Evolutionary conservation across 1,140 invertebrate species (phyloP).

Genomic region (Piezodorus guildinii): DNA sequence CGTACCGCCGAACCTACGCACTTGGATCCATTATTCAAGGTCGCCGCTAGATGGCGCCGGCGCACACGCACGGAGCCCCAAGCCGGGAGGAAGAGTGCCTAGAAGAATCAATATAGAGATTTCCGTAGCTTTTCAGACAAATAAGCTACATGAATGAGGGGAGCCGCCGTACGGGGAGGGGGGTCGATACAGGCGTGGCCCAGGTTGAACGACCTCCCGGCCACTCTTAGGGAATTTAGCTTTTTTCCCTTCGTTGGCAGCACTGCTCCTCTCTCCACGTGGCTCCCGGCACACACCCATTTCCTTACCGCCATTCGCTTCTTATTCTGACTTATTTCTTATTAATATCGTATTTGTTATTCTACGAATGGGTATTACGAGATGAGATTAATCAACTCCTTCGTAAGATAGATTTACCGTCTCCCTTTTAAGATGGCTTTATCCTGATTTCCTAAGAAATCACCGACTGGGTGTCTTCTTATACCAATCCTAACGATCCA

Average conservation of each 20-base stretch:
- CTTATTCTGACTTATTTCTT: too few species aligned
- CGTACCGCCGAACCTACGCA: too few species aligned
- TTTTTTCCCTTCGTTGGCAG: slow-evolving; percentile 3
- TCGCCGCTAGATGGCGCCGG: not conserved
- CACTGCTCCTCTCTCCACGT: not conserved
- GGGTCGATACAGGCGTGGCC: slow-evolving; percentile 12
- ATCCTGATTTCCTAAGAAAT: too few species aligned
- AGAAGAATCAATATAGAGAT: slow-evolving; percentile 9
- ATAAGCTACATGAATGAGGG: slow-evolving; percentile 10
- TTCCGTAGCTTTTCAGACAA: not conserved
- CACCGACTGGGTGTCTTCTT: too few species aligned
- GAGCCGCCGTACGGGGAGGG: not conserved
- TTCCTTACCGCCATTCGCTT: too few species aligned
- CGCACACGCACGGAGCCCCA: not conserved
- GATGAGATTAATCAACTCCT: too few species aligned
- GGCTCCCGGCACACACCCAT: not conserved
- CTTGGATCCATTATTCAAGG: too few species aligned
- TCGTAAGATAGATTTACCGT: too few species aligned
- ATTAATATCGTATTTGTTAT: too few species aligned
- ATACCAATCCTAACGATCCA: too few species aligned
- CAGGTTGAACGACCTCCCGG: not conserved
- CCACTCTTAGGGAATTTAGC: not conserved
- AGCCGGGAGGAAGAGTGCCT: not conserved
- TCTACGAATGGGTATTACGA: too few species aligned
- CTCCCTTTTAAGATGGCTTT: too few species aligned